These are phyloP conservation scores for Batillaria attramentaria DNA, from an alignment of 1,140 invertebrate genomes.

Conservation along the genomic window DNA sequence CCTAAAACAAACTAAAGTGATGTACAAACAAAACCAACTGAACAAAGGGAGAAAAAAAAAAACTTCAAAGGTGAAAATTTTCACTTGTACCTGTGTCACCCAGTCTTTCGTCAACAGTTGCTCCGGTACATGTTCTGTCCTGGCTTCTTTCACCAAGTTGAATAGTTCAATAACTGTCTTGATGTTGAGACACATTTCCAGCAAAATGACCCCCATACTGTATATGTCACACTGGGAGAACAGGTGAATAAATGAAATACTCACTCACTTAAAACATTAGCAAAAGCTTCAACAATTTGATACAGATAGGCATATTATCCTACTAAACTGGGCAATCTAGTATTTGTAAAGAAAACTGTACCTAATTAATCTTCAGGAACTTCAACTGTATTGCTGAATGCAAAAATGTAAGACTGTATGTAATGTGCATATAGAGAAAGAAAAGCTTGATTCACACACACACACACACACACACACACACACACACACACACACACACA, in stretches of 20 bases:
- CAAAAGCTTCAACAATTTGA: background rate
- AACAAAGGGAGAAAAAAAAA: background rate
- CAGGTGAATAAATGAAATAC: background rate
- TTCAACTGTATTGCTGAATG: background rate
- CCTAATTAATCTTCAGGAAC: background rate
- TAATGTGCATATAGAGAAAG: background rate
- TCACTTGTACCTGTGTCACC: background rate
- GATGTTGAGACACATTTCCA: background rate
- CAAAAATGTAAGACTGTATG: background rate
- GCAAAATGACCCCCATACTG: conserved; percentile 7
- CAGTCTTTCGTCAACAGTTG: background rate
- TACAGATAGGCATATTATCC: background rate
- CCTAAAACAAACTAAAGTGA: background rate
- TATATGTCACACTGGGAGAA: conserved; percentile 13
- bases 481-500: too few relatives aligned
- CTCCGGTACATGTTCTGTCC: background rate
- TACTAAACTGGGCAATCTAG: background rate
- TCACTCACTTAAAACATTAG: background rate
- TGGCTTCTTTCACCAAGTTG: too few relatives aligned
- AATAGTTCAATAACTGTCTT: background rate
- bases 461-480: too few relatives aligned
- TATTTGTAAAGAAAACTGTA: background rate
- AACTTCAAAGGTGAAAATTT: background rate
- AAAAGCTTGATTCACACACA: too few relatives aligned
- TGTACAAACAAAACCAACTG: background rate